Base-by-base conservation (phyloP, 2,888 invertebrate genomes). In the Camptogramma bilineatum region DNA sequence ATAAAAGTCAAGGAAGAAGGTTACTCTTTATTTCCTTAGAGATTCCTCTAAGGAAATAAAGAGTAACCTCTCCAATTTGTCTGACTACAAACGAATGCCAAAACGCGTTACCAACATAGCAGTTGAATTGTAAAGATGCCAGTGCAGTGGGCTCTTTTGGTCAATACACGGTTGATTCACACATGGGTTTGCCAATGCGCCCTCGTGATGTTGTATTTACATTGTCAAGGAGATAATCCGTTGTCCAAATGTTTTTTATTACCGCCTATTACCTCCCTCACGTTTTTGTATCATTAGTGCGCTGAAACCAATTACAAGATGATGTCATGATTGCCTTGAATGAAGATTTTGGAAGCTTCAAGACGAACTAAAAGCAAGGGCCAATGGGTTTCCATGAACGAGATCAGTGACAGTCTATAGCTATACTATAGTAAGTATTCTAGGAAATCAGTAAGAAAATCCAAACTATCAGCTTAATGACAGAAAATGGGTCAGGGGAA, bases 101-200 rank as follows among this genome's bases (percentile, higher is more conserved):
- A 70, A 68, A 54, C 39, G 51, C 58, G 53, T 39, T 60, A 64
- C 67, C 60, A 66, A 69, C 59, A 67, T 57, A 61, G 28, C 58
- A 42, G 39, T 51, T 52, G 17, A 46, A 66, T 66, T 69, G 59
- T 62, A 54, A 58, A 62, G 51, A 52, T 64, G 52, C 59, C 61
- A 62, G 63, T 57, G 52, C 61, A 62, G 63, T 57, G 52, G 63
- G 62, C 51, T 64, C 59, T 52, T 66, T 64, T 66, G 68, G 48
- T 64, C 58, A 50, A 58, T 44, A 62, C 21, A 59, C 53, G 60
- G 66, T 73, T 70, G 71, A 72, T 59, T 73, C 72, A 71, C 68
- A 69, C 66, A 53, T 48, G 17, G 60, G 42, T 51, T 62, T 72
- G 76, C 73, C 76, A 76, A 70, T 66, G 66, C 65, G 63, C 54